Conservation (phyloP, 1,140 invertebrate species). For the Oryctes rhinoceros region DNA sequence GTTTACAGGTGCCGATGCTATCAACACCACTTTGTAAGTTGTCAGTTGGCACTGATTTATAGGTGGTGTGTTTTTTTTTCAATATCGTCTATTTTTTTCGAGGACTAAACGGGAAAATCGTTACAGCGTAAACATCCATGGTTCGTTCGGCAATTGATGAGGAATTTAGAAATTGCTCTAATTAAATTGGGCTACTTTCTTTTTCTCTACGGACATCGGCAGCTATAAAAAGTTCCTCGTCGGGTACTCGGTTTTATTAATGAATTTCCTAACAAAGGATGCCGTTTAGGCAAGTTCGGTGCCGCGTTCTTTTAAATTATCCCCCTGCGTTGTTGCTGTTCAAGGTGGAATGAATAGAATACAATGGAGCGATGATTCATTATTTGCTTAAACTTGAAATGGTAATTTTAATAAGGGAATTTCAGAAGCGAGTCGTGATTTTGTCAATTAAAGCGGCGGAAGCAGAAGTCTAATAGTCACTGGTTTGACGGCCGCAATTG, state of each 20-base stretch:
- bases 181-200: neutral
- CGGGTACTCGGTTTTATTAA: neutral
- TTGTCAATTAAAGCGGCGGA: constrained; percentile 1
- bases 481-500: neutral
- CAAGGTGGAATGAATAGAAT: neutral
- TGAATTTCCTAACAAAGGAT: constrained; percentile 1
- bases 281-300: neutral
- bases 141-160: neutral
- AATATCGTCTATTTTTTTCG: constrained; percentile 9
- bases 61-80: neutral
- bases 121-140: neutral
- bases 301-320: neutral
- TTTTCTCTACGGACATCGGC: neutral
- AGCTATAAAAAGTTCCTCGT: constrained; percentile 5
- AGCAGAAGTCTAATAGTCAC: neutral
- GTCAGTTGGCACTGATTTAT: constrained; percentile 18
- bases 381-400: constrained; percentile 9
- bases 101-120: neutral
- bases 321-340: neutral
- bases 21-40: constrained; percentile 3
- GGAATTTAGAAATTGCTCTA: constrained; percentile 2
- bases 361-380: neutral
- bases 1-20: constrained; percentile 20
- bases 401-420: constrained; percentile 13
- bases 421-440: neutral